Base-by-base conservation (phyloP, 2,797 vertebrate species). In the Echeneis naucrates region DNA sequence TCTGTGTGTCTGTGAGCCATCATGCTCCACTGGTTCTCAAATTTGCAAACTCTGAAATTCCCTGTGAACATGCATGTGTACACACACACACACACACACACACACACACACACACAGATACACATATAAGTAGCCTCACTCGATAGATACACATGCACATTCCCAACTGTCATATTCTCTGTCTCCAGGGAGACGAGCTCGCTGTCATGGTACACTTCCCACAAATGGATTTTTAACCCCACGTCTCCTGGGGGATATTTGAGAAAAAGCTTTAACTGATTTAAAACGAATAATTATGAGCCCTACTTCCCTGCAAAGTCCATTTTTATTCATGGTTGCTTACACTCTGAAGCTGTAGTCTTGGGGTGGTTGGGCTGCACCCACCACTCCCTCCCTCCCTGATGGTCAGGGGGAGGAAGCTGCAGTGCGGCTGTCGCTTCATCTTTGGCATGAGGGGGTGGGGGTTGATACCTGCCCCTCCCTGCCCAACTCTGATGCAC, bases 181-280 rank as follows among this genome's bases (percentile, higher is more conserved):
- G 91, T 95, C 94, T 95, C 94, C 93, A 92, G 91, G 93, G 94
- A 94, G 91, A 94, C 92, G 77, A 81, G 89, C 89, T 93, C 78
- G 75, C 92, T 93, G 93, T 94, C 93, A 95, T 93, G 94, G 86
- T 95, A 94, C 92, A 93, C 92, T 95, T 94, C 84, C 91, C 92
- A 82, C 94, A 94, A 95, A 95, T 95, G 92, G 93, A 94, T 94
- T 95, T 94, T 94, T 93, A 93, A 93, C 92, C 92, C 93, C 81
- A 69, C 67, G 75, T 84, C 90, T 94, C 93, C 93, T 86, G 89
- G 86, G 88, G 92, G 87, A 91, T 92, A 90, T 95, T 94, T 94
- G 92, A 92, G 90, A 91, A 94, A 93, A 93, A 88, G 88, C 86
- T 94, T 92, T 93, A 95, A 93, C 92, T 92, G 92, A 93, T 93